phyloP scores from a whole-genome alignment of 92 coral and sea anemone species.

The Heliopora coerulea region DNA sequence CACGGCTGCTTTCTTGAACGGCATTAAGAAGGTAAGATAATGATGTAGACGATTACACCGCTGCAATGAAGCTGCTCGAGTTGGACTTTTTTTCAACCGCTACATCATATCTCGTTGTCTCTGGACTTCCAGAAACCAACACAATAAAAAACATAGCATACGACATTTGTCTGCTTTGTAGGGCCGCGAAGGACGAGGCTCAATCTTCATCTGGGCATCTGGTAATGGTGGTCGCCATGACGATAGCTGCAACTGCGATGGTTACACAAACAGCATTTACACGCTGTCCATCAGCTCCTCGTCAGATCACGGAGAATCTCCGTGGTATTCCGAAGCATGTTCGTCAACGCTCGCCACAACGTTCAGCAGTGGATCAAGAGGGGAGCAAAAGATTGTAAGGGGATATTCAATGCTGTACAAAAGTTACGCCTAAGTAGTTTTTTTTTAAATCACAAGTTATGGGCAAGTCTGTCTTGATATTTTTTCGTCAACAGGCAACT shows the following conservation, averaged over 20 bases:
- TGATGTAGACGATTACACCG: no score
- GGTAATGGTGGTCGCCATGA: slow-evolving; percentile 98
- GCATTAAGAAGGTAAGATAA: slow-evolving; percentile 93
- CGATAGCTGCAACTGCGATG: slow-evolving; percentile 99
- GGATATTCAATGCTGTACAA: no score
- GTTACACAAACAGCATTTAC: slow-evolving; percentile 94
- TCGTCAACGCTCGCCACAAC: slow-evolving; percentile 97
- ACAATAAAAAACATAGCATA: no score
- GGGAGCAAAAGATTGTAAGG: slow-evolving; percentile 88
- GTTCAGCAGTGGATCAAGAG: slow-evolving; percentile 94
- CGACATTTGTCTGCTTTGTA: no score
- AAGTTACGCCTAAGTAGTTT: no score
- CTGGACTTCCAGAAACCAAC: no score
- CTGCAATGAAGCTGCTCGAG: no score
- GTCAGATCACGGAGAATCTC: slow-evolving; percentile 95
- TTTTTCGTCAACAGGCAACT: slow-evolving; percentile 61
- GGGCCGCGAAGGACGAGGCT: slow-evolving; percentile 96
- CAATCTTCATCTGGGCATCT: slow-evolving; percentile 97
- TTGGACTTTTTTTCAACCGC: no score
- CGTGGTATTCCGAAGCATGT: slow-evolving; percentile 98
- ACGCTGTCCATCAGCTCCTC: slow-evolving; percentile 98
- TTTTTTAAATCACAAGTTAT: no score
- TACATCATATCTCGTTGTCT: no score
- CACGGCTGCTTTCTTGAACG: slow-evolving; percentile 95
- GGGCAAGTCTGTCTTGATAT: no score